Conservation (phyloP, 2,113 vertebrate genomes). For the Nerophis ophidion region DNA sequence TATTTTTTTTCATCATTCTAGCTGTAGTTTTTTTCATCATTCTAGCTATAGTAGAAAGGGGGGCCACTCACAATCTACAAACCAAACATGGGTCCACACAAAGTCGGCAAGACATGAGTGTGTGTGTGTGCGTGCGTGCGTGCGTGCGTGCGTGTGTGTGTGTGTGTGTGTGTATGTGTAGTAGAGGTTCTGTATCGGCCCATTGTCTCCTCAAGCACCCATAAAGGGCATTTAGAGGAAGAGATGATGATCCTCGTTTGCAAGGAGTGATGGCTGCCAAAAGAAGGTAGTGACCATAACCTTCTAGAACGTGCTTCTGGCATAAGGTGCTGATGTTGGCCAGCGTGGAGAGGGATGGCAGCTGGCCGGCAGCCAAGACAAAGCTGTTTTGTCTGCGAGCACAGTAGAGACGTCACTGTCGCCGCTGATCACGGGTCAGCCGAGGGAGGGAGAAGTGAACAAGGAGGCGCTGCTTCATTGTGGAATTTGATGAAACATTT, state of each 20-base stretch:
- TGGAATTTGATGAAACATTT: too few species aligned
- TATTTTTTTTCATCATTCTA: too few species aligned
- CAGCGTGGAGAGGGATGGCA: slow-evolving; percentile 15
- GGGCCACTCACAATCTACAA: too few species aligned
- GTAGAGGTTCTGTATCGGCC: slow-evolving; percentile 49
- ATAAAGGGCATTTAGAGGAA: slow-evolving; percentile 70
- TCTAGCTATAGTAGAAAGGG: too few species aligned
- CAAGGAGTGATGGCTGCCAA: slow-evolving; percentile 57
- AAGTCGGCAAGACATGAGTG: too few species aligned
- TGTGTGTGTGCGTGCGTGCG: too few species aligned
- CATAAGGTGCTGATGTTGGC: slow-evolving; percentile 31
- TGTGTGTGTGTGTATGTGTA: slow-evolving; percentile 36
- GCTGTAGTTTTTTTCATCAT: too few species aligned
- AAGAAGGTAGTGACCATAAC: slow-evolving; percentile 30
- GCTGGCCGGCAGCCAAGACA: slow-evolving; percentile 27
- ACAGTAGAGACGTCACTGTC: slow-evolving; percentile 51
- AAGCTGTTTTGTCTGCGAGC: slow-evolving; percentile 38
- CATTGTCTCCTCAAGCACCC: slow-evolving; percentile 75
- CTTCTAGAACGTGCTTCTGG: slow-evolving; percentile 37
- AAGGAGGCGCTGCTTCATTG: too few species aligned
- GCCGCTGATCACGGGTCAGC: slow-evolving; percentile 40
- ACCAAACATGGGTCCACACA: too few species aligned
- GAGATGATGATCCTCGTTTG: slow-evolving; percentile 66
- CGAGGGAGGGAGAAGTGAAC: neutral
- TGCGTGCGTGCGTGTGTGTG: slow-evolving; percentile 9